Conservation (phyloP, 1,140 invertebrate genomes). For the Aphis gossypii region DNA sequence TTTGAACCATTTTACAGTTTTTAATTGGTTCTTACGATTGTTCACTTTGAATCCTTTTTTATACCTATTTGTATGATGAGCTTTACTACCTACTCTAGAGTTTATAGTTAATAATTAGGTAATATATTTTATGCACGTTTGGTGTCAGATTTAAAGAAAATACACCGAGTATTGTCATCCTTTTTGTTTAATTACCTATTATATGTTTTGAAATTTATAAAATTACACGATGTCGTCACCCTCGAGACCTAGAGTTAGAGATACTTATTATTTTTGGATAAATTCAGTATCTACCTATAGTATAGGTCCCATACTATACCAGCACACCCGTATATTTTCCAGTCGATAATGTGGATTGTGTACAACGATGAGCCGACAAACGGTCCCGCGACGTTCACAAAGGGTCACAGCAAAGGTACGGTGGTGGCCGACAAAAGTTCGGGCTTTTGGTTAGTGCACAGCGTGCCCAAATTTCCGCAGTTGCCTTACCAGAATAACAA, state of each 20-base stretch:
- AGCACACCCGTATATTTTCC: not conserved
- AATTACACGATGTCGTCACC: not conserved
- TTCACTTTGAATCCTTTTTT: too few relatives aligned
- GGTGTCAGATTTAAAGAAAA: too few relatives aligned
- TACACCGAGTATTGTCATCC: too few relatives aligned
- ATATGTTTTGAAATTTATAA: not conserved
- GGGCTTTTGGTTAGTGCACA: conserved; percentile 91
- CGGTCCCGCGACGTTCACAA: conserved; percentile 62
- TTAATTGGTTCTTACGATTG: too few relatives aligned
- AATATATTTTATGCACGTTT: too few relatives aligned
- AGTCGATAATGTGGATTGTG: conserved; percentile 69
- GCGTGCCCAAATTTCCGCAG: conserved; percentile 84
- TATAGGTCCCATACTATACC: too few relatives aligned
- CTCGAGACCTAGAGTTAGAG: not conserved
- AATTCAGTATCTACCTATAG: too few relatives aligned
- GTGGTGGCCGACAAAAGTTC: conserved; percentile 74
- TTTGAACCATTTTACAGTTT: too few relatives aligned
- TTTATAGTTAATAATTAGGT: too few relatives aligned
- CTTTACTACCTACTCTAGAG: too few relatives aligned
- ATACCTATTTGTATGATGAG: too few relatives aligned
- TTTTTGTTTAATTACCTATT: too few relatives aligned
- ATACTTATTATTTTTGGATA: not conserved
- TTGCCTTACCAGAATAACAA: conserved; percentile 61
- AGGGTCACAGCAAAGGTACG: conserved; percentile 86
- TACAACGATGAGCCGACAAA: conserved; percentile 87